Base-by-base conservation (phyloP, 2,797 vertebrate species). In the Micrastur ruficollis region DNA sequence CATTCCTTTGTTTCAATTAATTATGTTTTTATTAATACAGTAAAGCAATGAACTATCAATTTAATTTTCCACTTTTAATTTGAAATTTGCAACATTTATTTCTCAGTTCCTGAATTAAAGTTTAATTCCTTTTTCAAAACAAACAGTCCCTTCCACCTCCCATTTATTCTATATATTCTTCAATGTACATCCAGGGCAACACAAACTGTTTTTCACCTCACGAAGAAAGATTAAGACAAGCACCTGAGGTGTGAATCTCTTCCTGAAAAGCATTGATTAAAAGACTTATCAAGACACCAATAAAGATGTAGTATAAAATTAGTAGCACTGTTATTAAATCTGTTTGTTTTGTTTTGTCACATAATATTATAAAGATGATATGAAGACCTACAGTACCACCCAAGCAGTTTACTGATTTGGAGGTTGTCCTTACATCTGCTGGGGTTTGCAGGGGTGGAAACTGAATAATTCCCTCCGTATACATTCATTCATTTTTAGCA, bases 401-500 rank as follows among this genome's bases (percentile, higher is more conserved):
- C 55, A 59, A 84, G 23, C 14, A 62, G 26, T 59, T 74, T 74
- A 71, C 20, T 62, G 8, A 76, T 67, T 63, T 78, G 40, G 53
- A 79, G 27, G 27, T 49, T 81, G 66, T 90, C 66, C 59, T 86
- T 55, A 79, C 44, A 72, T 83, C 42, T 67, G 23, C n/a, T 11
- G 6, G 36, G 20, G 4, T 61, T 83, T 93, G 68, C 36, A 93
- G 47, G 86, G 20, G 50, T 59, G 40, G 91, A 89, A 86, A 80
- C 31, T 22, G 34, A 84, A 40, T 50, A 49, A n/a, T 49, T 86
- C 18, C 25, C 21, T 79, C 63, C 13, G 3, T 56, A 17, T 23
- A 18, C n/a, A 86, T 56, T 89, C 40, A 85, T 94, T 93, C 81
- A 79, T 81, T 95, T 90, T 90, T 84, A 93, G 46, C 83, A 93